Percentiles rank a stretch among this genome's conserved stretches.
Evolutionary conservation across 37 sponge, comb jelly and placozoan genomes (phyloP).

Genomic region (Cladorhizidae sp.): DNA sequence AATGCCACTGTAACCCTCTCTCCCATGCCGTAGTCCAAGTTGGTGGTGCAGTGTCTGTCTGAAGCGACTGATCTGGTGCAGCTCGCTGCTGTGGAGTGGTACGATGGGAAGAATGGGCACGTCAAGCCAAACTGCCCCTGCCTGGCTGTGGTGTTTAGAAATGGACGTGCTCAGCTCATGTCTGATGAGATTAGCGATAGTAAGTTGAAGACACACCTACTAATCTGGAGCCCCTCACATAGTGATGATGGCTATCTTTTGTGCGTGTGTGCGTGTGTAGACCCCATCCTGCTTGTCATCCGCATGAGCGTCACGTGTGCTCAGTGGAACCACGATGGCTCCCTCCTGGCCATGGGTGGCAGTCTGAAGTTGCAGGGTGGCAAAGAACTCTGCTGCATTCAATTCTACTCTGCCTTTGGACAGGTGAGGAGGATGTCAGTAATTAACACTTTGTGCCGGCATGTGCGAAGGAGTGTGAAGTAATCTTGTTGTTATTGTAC

Average conservation of each 20-base stretch:
- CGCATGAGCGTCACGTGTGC: constrained; percentile 53
- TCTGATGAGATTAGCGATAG: constrained; percentile 76
- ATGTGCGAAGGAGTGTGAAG: no score
- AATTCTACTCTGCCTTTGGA: constrained; percentile 86
- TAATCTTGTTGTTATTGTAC: no score
- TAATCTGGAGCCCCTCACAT: neutral
- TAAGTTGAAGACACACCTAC: constrained; percentile 7
- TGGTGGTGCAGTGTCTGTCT: constrained; percentile 50
- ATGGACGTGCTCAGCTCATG: constrained; percentile 90
- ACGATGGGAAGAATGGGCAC: constrained; percentile 71
- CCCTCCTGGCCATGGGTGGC: constrained; percentile 85
- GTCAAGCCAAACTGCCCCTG: constrained; percentile 67
- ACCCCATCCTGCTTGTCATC: constrained; percentile 69
- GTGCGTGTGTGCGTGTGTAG: constrained; percentile 11
- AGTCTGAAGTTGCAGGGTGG: constrained; percentile 20
- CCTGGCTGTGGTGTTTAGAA: constrained; percentile 82
- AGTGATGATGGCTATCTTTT: neutral
- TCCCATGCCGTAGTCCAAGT: constrained; percentile 26
- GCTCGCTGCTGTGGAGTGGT: constrained; percentile 78
- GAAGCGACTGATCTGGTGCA: constrained; percentile 64
- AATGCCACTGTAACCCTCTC: constrained; percentile 16
- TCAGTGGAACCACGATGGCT: constrained; percentile 82
- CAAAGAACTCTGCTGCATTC: constrained; percentile 81
- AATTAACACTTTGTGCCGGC: no score
- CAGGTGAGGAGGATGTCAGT: constrained; percentile 64